Base-by-base conservation (phyloP, 2,888 invertebrate genomes). In the Lordiphosa andalusiaca region DNA sequence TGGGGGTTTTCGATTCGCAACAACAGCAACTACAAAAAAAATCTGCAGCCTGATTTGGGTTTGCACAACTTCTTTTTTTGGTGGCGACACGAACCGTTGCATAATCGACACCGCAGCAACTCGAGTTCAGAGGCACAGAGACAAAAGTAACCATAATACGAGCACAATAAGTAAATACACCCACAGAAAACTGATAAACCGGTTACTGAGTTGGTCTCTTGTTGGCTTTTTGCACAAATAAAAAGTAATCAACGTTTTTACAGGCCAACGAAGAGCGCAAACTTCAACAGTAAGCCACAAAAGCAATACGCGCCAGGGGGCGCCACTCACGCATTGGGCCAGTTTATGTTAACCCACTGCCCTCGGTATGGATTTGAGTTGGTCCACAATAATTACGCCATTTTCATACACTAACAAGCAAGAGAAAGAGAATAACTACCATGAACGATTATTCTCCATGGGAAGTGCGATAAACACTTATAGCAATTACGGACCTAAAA, bases 281-380 rank as follows among this genome's bases (percentile, higher is more conserved):
- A 53, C 66, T 74, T 65, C 72, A 70, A 70, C 68, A 70, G 75
- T 53, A 62, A 44, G 33, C 30, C 23, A 23, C 47, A 49, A 57
- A 57, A 54, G 60, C 41, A 30, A 46, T 57, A 48, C 50, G 40
- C 66, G 56, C 60, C 59, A 54, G 58, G 56, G 58, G 57, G 53
- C 61, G 69, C 64, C 59, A 63, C 67, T 61, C 75, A 67, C 63
- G 50, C 30, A 50, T 37, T 39, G 44, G 40, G 46, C 42, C 51
- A 40, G 37, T 35, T 56, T 38, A 51, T 41, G 41, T 73, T 77
- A 77, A 80, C 76, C 76, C 81, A 80, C 71, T 77, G 80, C 76
- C 76, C 76, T 73, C 67, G 60, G 77, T 55, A 57, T 50, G 9
- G 41, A 47, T 41, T 46, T 37, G 41, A 61, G 46, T 39, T 38